Evolutionary conservation across 2,888 invertebrate genomes (phyloP).

Genomic region (Andrena dorsata): DNA sequence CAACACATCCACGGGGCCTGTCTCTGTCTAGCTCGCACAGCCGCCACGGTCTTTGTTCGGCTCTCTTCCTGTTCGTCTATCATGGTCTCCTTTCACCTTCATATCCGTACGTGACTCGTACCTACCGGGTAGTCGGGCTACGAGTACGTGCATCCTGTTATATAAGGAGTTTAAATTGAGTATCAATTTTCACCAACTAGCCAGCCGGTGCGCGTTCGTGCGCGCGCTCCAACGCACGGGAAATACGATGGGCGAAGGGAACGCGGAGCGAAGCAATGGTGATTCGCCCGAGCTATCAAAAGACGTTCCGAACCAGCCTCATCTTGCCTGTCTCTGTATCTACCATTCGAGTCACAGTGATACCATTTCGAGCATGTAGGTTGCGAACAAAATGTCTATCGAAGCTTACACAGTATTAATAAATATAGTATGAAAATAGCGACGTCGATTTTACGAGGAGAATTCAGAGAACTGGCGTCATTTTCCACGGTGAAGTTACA

Average conservation of each 20-base stretch:
- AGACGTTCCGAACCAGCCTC: not conserved
- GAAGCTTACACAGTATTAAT: no score
- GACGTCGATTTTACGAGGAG: no score
- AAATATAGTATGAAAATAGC: no score
- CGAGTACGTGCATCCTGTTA: slow-evolving; percentile 75
- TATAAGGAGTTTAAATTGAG: slow-evolving; percentile 73
- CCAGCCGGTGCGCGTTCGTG: slow-evolving; percentile 44
- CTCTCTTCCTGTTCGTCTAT: slow-evolving; percentile 56
- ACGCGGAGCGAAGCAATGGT: not conserved
- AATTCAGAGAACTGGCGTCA: no score
- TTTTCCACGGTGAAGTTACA: no score
- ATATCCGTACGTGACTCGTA: slow-evolving; percentile 69
- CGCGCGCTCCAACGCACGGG: slow-evolving; percentile 26
- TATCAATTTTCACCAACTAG: slow-evolving; percentile 76
- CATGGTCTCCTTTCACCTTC: slow-evolving; percentile 70
- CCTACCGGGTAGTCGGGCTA: slow-evolving; percentile 59
- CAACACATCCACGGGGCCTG: slow-evolving; percentile 54
- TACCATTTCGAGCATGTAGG: not conserved
- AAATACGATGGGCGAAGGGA: slow-evolving; percentile 2
- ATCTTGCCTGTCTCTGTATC: not conserved
- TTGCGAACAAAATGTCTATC: not conserved
- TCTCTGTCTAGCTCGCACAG: slow-evolving; percentile 29
- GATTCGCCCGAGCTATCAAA: not conserved
- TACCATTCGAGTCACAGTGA: not conserved
- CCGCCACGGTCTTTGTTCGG: slow-evolving; percentile 21